phyloP scores from a whole-genome alignment of 2,888 invertebrate genomes.

The Ernsta delagoae region DNA sequence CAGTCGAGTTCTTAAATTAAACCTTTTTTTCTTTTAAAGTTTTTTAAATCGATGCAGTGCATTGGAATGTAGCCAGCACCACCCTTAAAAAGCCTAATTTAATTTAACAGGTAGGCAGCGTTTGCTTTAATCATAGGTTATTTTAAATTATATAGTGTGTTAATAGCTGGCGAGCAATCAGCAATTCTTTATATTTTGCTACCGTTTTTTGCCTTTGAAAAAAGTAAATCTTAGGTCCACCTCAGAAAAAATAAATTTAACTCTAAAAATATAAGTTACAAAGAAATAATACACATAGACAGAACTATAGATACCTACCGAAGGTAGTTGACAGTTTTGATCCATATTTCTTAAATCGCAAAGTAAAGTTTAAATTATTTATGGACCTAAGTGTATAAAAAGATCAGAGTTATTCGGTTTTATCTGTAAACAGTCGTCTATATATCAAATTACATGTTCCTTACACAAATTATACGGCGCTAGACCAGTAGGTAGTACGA shows the following conservation, averaged over 20 bases:
- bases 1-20: conserved; percentile 75
- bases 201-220: conserved; percentile 69
- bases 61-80: conserved; percentile 69
- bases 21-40: conserved; percentile 65
- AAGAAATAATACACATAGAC: too few species aligned
- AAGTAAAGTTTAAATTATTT: too few species aligned
- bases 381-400: background rate
- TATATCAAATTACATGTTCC: conserved; percentile 48
- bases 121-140: conserved; percentile 81
- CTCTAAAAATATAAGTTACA: too few species aligned
- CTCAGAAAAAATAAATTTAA: too few species aligned
- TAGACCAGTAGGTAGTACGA: conserved; percentile 56
- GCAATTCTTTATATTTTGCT: conserved; percentile 82
- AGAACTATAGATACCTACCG: too few species aligned
- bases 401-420: background rate
- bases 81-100: conserved; percentile 83
- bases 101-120: conserved; percentile 84
- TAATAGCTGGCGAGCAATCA: conserved; percentile 81
- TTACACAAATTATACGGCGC: conserved; percentile 71
- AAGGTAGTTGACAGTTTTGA: too few species aligned
- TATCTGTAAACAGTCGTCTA: conserved; percentile 10
- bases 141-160: conserved; percentile 78
- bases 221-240: conserved; percentile 58
- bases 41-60: conserved; percentile 61
- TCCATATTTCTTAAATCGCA: too few species aligned